Evolutionary conservation across 1,140 invertebrate genomes (phyloP), one percentile per base, ranked within the genome.

Genomic region (Mylabris phalerata): DNA sequence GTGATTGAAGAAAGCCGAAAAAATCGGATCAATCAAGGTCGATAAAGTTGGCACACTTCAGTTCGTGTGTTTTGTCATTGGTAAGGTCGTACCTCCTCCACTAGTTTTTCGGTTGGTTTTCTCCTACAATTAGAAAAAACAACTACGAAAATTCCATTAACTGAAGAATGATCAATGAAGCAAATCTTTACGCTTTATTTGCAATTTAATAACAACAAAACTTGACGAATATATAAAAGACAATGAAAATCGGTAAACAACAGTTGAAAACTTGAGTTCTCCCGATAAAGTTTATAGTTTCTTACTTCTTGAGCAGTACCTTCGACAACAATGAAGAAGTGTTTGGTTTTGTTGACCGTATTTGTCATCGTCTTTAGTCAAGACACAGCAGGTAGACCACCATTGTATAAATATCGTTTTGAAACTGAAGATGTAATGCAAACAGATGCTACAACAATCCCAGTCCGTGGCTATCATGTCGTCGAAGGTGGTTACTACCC

Each of bases 381-480:
- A 3, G 59, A 64, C 41, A 48, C 19, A 19, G 19, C 19, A 38
- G 40, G 50, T 24, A 42, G 57, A 27, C 46, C 65, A 48, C 71
- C 69, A 9, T 7, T 67, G 11, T 69, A 69, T 51, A 68, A 70
- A 50, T 72, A 71, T 55, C 61, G 70, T 0, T 71, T 67, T 50
- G 61, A 69, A 58, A 69, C 67, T 1, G 68, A 71, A 60, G 72
- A 72, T 62, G 55, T 71, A 40, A 70, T 72, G 69, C 65, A 72
- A 42, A 71, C 64, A 7, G 67, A 69, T 3, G 70, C 64, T 3
- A 65, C 69, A 7, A 63, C 56, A 3, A 52, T 71, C 3, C 72
- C 71, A 24, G 51, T 70, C 4, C 52, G 62, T 24, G 66, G 66
- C 5, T 72, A 73, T 48, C 65, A 65, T 39, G 64, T 66, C n/a